Percentiles rank a stretch among this genome's conserved stretches.
phyloP scores from a whole-genome alignment of 2,888 invertebrate species.

The Eilema sororculum region DNA sequence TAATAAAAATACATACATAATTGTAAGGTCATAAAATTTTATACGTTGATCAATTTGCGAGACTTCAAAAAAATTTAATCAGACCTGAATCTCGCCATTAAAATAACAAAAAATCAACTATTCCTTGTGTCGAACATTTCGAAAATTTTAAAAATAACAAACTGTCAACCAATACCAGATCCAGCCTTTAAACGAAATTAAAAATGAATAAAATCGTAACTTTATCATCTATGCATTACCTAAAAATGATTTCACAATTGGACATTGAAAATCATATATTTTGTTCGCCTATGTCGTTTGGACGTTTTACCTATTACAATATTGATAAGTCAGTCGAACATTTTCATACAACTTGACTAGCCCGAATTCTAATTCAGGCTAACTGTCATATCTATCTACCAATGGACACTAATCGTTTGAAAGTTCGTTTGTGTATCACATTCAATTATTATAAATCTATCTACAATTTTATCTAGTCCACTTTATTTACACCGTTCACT shows the following conservation, averaged over 20 bases:
- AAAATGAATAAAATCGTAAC: constrained; percentile 44
- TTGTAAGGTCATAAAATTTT: not conserved
- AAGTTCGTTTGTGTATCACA: constrained; percentile 77
- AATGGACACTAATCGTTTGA: constrained; percentile 61
- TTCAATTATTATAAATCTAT: constrained; percentile 79
- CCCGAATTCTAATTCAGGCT: constrained; percentile 48
- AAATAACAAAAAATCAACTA: not conserved
- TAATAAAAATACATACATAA: not conserved
- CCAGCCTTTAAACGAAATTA: constrained; percentile 49
- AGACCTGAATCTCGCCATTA: not conserved
- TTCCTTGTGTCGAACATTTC: not conserved
- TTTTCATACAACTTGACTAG: constrained; percentile 70
- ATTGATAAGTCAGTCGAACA: constrained; percentile 79
- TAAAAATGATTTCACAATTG: constrained; percentile 64
- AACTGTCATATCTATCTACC: constrained; percentile 56
- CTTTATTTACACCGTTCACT: constrained; percentile 69
- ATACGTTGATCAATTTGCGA: not conserved
- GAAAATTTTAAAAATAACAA: constrained; percentile 18
- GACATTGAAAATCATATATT: constrained; percentile 60
- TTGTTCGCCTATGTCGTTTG: constrained; percentile 65
- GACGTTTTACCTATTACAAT: constrained; percentile 71
- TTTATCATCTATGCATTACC: constrained; percentile 46
- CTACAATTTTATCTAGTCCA: constrained; percentile 77
- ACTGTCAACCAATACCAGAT: constrained; percentile 50
- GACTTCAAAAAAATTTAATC: not conserved